These are phyloP conservation scores for Philereme vetulata DNA, from an alignment of 2,888 invertebrate species.

Conservation along the genomic window DNA sequence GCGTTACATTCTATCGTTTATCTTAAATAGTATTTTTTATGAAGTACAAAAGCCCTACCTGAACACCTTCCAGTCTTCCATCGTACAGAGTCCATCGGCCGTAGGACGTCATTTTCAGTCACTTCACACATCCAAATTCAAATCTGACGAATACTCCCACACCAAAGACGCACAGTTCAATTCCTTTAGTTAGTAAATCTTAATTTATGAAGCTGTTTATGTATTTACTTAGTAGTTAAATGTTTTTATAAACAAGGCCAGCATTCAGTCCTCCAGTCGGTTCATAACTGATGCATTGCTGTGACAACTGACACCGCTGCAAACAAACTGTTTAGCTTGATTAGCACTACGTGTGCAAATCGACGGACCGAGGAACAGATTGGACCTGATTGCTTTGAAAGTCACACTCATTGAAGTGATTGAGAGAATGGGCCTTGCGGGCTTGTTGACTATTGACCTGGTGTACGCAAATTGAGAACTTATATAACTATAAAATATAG, in stretches of 20 bases:
- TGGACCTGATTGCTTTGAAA: constrained; percentile 73
- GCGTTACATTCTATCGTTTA: no score
- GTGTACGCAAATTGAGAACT: constrained; percentile 32
- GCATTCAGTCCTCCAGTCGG: constrained; percentile 13
- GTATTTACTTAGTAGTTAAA: not conserved
- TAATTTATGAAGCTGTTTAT: no score
- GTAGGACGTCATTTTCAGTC: constrained; percentile 59
- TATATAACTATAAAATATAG: not conserved
- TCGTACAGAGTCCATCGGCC: constrained; percentile 73
- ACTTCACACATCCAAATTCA: constrained; percentile 19
- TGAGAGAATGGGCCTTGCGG: constrained; percentile 72
- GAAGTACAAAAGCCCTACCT: constrained; percentile 54
- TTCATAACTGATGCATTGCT: constrained; percentile 23
- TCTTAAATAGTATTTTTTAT: no score
- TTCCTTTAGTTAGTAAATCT: no score
- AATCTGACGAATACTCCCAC: no score
- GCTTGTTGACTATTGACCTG: constrained; percentile 49
- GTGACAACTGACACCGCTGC: constrained; percentile 55
- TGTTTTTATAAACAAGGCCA: constrained; percentile 1
- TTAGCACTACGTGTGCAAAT: constrained; percentile 80
- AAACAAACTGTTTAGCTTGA: constrained; percentile 77
- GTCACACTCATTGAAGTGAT: constrained; percentile 72
- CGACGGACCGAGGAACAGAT: constrained; percentile 55
- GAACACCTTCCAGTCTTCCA: constrained; percentile 64
- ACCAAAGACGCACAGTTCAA: no score